phyloP scores from a whole-genome alignment of 2,797 vertebrate species.

The Bovichtus diacanthus region DNA sequence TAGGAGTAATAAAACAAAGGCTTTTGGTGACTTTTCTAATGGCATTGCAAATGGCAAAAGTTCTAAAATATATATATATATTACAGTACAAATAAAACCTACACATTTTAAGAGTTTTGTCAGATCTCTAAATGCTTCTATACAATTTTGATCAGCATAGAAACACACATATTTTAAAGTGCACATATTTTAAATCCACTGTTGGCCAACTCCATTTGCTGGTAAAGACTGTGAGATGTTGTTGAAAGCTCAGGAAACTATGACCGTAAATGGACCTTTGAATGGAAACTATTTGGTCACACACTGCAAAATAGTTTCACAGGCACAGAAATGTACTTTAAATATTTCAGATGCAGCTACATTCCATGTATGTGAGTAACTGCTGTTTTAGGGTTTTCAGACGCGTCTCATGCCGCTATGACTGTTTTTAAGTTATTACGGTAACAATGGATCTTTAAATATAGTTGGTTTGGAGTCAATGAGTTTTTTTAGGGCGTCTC shows the following conservation, averaged over 20 bases:
- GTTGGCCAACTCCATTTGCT: too few relatives aligned
- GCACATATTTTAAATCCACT: background rate
- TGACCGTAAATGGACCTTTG: background rate
- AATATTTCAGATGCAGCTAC: background rate
- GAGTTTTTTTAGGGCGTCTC: conserved; percentile 34
- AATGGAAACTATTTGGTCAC: background rate
- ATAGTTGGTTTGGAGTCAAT: conserved; percentile 23
- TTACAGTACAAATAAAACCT: too few relatives aligned
- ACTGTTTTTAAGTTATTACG: conserved; percentile 33
- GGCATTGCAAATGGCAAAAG: too few relatives aligned
- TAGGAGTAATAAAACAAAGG: background rate
- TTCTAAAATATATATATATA: too few relatives aligned
- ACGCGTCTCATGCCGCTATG: conserved; percentile 25
- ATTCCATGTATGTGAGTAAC: conserved; percentile 45
- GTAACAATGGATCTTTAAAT: conserved; percentile 19
- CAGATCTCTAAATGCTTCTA: too few relatives aligned
- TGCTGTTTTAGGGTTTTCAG: conserved; percentile 30
- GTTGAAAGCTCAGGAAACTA: background rate
- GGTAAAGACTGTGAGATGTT: background rate
- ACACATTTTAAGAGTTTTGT: too few relatives aligned
- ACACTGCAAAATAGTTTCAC: background rate
- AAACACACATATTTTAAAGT: too few relatives aligned
- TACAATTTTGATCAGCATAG: background rate
- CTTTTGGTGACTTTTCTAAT: background rate
- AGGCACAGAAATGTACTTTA: background rate